Base-by-base conservation (phyloP, 2,888 invertebrate species). In the Esperia sulphurella region DNA sequence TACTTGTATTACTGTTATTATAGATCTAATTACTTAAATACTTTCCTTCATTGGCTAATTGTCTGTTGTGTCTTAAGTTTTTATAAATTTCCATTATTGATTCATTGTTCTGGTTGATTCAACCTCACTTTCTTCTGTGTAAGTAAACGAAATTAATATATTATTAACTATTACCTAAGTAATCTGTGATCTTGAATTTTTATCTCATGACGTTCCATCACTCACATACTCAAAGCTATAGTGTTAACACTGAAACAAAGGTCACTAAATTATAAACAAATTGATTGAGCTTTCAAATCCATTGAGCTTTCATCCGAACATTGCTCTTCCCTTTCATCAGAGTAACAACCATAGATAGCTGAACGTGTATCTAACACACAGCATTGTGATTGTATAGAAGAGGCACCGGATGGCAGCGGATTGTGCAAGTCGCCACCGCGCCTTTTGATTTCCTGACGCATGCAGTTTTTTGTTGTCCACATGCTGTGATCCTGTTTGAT, bases 371-470 rank as follows among this genome's bases (percentile, higher is more conserved):
- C 33, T 33, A 57, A 29, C 33, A 33, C 40, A 46, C 41, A 10
- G 33, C 28, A 37, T 44, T 44, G 37, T 44, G 43, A 14, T 35
- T 21, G 8, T 41, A 29, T 41, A 5, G 52, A 61, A n/a, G 43
- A 65, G 63, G 53, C 57, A 61, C 75, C 76, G 79, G 82, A 79
- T 75, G 68, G 58, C 57, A 62, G 47, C 54, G 61, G 68, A 75
- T 76, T 82, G 77, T 78, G 77, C 72, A 75, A 74, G 61, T 50
- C 50, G 63, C 65, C 50, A 63, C 65, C 78, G 68, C 74, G 58
- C 82, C 79, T 65, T 67, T 59, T 54, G 48, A 68, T 75, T 80
- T 80, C 78, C 43, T 33, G 46, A 33, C 21, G 31, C 35, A 35
- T 35, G 35, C 35, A 35, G 35, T n/a, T 46, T 41, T 44, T 45